phyloP scores from a whole-genome alignment of 2,797 vertebrate genomes.

The Heterohyrax brucei region DNA sequence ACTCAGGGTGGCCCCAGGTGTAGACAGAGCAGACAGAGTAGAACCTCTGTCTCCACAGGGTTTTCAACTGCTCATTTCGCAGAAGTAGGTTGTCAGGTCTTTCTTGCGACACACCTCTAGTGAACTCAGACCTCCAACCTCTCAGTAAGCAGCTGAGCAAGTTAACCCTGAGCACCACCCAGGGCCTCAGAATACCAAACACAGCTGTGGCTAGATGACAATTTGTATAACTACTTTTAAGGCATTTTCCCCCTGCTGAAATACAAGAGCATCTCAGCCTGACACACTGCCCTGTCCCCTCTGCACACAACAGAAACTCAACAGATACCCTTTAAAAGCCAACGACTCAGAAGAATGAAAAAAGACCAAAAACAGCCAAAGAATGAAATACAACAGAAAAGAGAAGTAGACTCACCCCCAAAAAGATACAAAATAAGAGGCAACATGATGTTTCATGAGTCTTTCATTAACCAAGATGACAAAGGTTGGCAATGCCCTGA shows the following conservation, averaged over 20 bases:
- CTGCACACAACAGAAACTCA: neutral
- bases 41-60: no score
- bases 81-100: no score
- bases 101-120: neutral
- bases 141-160: neutral
- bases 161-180: no score
- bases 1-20: neutral
- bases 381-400: neutral
- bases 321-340: neutral
- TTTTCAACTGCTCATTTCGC: no score
- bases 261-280: neutral
- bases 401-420: neutral
- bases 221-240: conserved; percentile 12
- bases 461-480: neutral
- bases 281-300: neutral
- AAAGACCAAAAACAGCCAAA: conserved; percentile 16
- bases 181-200: neutral
- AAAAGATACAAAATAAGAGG: neutral
- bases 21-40: neutral
- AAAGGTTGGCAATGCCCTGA: neutral
- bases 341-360: neutral
- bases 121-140: neutral
- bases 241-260: conserved; percentile 3
- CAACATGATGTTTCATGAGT: neutral
- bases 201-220: neutral